These are phyloP conservation scores for Drosophila parabipectinata DNA, from an alignment of 1,140 invertebrate genomes.

Conservation along the genomic window DNA sequence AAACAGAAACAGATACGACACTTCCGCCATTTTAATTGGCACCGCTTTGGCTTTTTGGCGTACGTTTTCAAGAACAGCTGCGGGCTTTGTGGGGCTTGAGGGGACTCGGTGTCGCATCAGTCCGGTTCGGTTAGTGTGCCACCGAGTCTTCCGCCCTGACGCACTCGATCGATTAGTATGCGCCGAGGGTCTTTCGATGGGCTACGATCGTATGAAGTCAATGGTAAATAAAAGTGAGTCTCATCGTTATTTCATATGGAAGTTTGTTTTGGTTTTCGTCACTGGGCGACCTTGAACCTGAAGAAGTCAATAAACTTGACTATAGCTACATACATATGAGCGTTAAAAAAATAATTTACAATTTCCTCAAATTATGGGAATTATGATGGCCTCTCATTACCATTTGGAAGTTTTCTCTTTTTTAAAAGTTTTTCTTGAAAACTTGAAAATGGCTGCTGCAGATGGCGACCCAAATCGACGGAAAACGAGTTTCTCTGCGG, in stretches of 20 bases:
- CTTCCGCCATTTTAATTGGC: slow-evolving; percentile 76
- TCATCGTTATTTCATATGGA: slow-evolving; percentile 23
- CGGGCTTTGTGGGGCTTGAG: background rate
- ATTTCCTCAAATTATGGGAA: slow-evolving; percentile 5
- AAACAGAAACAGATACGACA: slow-evolving; percentile 31
- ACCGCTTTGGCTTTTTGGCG: slow-evolving; percentile 32
- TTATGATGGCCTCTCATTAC: slow-evolving; percentile 12
- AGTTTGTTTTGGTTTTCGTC: slow-evolving; percentile 57
- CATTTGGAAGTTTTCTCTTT: slow-evolving; percentile 50
- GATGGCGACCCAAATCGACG: slow-evolving; percentile 61
- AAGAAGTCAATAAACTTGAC: slow-evolving; percentile 64
- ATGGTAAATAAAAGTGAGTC: slow-evolving; percentile 75
- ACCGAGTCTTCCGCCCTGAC: slow-evolving; percentile 54
- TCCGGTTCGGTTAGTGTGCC: slow-evolving; percentile 53
- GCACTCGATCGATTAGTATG: slow-evolving; percentile 67
- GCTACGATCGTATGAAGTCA: slow-evolving; percentile 33
- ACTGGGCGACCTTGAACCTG: slow-evolving; percentile 71
- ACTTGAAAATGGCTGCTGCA: slow-evolving; percentile 34
- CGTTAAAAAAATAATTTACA: slow-evolving; percentile 12
- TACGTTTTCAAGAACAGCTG: slow-evolving; percentile 72
- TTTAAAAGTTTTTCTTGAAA: slow-evolving; percentile 22
- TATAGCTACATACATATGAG: background rate
- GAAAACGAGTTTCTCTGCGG: slow-evolving; percentile 62
- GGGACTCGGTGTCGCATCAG: background rate
- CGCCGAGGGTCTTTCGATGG: slow-evolving; percentile 42